Evolutionary conservation across 2,797 vertebrate genomes (phyloP).

Genomic region (Valencia hispanica): DNA sequence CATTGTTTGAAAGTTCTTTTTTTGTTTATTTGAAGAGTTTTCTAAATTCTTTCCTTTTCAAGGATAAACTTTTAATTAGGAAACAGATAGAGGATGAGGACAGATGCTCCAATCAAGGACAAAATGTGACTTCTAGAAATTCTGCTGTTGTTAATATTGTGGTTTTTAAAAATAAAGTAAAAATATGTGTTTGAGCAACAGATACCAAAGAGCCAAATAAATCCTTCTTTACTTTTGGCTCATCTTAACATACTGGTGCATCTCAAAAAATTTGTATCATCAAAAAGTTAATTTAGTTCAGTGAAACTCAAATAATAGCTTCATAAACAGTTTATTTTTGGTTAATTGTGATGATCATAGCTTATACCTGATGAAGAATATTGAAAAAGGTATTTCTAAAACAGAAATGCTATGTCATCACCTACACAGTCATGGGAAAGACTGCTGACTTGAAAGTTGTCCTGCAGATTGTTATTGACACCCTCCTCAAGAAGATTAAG

Average conservation of each 20-base stretch:
- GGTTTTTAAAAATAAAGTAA: slow-evolving; percentile 52
- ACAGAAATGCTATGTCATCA: background rate
- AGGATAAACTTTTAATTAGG: slow-evolving; percentile 44
- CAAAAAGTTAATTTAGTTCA: background rate
- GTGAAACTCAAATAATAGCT: background rate
- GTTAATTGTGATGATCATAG: background rate
- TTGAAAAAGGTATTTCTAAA: background rate
- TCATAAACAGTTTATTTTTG: background rate
- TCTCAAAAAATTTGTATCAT: background rate
- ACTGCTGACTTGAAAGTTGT: background rate
- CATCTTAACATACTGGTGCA: slow-evolving; percentile 22
- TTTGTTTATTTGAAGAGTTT: slow-evolving; percentile 24
- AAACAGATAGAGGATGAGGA: slow-evolving; percentile 27
- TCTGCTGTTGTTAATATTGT: slow-evolving; percentile 74
- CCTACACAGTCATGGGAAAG: background rate
- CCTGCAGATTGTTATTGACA: background rate
- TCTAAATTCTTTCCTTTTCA: slow-evolving; percentile 50
- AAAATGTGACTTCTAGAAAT: slow-evolving; percentile 67
- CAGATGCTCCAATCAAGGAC: slow-evolving; percentile 26
- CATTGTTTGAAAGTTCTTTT: slow-evolving; percentile 23
- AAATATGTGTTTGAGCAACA: slow-evolving; percentile 66
- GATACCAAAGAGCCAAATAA: slow-evolving; percentile 71
- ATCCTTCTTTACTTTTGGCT: slow-evolving; percentile 60
- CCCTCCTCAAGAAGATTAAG: background rate
- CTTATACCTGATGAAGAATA: background rate